Evolutionary conservation across 2,797 vertebrate species (phyloP).

Genomic region (Poecilia velifera): DNA sequence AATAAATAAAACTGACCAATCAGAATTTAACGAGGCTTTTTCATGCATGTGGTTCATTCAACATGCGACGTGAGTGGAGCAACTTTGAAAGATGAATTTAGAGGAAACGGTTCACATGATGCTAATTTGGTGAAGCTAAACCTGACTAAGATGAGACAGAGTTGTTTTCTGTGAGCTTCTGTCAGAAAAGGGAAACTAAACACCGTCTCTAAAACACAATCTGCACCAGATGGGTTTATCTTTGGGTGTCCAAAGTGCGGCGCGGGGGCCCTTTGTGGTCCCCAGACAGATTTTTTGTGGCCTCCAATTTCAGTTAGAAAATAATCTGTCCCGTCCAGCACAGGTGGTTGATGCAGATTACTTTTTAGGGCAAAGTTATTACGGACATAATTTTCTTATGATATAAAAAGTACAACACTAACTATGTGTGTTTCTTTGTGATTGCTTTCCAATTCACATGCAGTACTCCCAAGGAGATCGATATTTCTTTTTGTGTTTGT

Average conservation of each 20-base stretch:
- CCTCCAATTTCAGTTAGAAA: too few relatives aligned
- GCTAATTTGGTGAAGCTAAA: background rate
- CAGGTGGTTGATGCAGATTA: too few relatives aligned
- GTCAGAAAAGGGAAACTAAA: background rate
- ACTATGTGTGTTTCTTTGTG: slow-evolving; percentile 49
- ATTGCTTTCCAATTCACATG: slow-evolving; percentile 56
- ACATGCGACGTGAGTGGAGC: background rate
- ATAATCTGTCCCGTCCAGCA: too few relatives aligned
- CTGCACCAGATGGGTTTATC: background rate
- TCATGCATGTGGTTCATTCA: background rate
- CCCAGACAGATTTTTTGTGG: too few relatives aligned
- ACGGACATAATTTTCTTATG: too few relatives aligned
- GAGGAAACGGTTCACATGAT: background rate
- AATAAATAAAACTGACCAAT: background rate
- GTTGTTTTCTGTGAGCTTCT: background rate
- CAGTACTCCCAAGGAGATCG: slow-evolving; percentile 44
- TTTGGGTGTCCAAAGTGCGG: too few relatives aligned
- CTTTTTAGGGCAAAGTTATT: too few relatives aligned
- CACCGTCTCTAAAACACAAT: background rate
- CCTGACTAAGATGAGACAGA: background rate
- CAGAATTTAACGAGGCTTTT: background rate
- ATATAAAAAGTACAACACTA: too few relatives aligned
- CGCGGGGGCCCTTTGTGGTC: too few relatives aligned
- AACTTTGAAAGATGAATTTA: background rate
- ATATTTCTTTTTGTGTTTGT: slow-evolving; percentile 38